Percentiles rank a stretch among this genome's conserved stretches.
Evolutionary conservation across 2,888 invertebrate genomes (phyloP).

Genomic region (Belgica antarctica): DNA sequence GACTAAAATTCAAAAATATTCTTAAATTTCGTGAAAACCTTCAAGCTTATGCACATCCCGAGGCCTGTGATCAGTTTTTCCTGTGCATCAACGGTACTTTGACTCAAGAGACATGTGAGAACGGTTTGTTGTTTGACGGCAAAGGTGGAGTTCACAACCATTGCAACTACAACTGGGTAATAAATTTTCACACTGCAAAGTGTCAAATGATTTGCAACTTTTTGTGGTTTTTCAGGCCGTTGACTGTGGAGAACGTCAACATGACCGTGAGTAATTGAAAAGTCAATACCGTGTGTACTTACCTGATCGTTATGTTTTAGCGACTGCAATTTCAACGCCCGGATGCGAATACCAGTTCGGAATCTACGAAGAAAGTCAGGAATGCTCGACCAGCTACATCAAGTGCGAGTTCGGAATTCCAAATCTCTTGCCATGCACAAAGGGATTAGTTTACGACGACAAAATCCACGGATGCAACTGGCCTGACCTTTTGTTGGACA

Average conservation of each 20-base stretch:
- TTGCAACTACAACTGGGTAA: slow-evolving; percentile 92
- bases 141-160: slow-evolving; percentile 86
- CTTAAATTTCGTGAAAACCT: too few relatives aligned
- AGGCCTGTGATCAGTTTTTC: slow-evolving; percentile 85
- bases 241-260: slow-evolving; percentile 76
- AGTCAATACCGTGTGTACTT: neutral
- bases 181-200: too few relatives aligned
- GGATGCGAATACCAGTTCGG: slow-evolving; percentile 89
- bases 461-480: slow-evolving; percentile 88
- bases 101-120: slow-evolving; percentile 86
- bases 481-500: slow-evolving; percentile 84
- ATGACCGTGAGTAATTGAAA: slow-evolving; percentile 65
- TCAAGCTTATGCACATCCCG: slow-evolving; percentile 84
- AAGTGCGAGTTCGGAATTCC: slow-evolving; percentile 83
- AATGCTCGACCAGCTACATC: slow-evolving; percentile 81
- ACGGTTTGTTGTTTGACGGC: slow-evolving; percentile 86
- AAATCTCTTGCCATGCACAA: slow-evolving; percentile 70
- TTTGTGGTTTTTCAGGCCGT: too few relatives aligned
- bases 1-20: too few relatives aligned
- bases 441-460: slow-evolving; percentile 85
- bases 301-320: slow-evolving; percentile 56
- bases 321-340: slow-evolving; percentile 73
- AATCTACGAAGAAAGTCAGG: slow-evolving; percentile 74
- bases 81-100: slow-evolving; percentile 87
- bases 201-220: too few relatives aligned